Percentiles rank a stretch among this genome's conserved stretches.
Evolutionary conservation across 2,888 invertebrate species (phyloP).

Genomic region (Lasioglossum villosulum): DNA sequence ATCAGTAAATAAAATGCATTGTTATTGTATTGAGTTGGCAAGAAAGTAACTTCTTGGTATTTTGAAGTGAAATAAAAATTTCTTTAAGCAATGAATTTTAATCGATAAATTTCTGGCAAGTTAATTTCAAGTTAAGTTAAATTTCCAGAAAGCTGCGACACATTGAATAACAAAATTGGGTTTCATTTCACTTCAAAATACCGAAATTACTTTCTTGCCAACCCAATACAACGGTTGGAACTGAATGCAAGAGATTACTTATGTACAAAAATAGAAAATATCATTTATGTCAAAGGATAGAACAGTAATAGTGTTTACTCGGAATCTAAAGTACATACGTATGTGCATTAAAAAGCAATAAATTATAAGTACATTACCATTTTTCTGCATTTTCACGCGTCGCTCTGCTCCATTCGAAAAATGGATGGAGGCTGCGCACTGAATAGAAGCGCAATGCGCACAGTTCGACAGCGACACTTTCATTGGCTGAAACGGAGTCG

Average conservation of each 20-base stretch:
- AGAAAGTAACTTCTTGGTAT: too few species aligned
- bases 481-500: constrained; percentile 18
- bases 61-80: too few species aligned
- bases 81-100: too few species aligned
- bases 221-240: too few species aligned
- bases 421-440: not conserved
- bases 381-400: not conserved
- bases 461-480: not conserved
- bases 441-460: not conserved
- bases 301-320: not conserved
- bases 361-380: not conserved
- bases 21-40: not conserved
- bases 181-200: too few species aligned
- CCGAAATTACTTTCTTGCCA: too few species aligned
- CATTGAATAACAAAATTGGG: too few species aligned
- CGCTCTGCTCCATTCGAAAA: not conserved
- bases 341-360: not conserved
- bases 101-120: too few species aligned
- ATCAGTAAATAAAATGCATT: not conserved
- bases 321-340: not conserved
- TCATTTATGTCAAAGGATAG: not conserved
- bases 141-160: too few species aligned
- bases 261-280: not conserved
- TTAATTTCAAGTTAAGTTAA: too few species aligned
- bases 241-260: too few species aligned